Evolutionary conservation across 2,113 vertebrate genomes (phyloP), one percentile per base, ranked within the genome.

Genomic region (Platycercus adscitus): DNA sequence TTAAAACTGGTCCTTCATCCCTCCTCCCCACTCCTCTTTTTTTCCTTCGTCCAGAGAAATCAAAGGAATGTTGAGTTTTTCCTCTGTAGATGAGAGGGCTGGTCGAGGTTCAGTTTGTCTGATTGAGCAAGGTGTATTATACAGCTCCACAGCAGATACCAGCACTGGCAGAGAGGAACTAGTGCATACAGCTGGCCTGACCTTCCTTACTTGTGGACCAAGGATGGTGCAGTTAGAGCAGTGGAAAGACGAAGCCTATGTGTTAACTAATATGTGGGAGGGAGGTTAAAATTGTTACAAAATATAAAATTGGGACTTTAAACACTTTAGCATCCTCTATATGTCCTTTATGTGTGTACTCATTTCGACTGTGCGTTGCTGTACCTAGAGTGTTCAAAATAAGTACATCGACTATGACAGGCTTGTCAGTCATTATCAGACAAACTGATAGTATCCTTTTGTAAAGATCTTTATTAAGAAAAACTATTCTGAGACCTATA

Each of bases 161-260:
- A 28, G 31, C 68, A 39, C 18, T 24, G 41, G 58, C 46, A 28
- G 50, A 29, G 58, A 64, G 47, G 26, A 44, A 24, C 50, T 17
- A 29, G 3, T 23, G 35, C 24, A 2, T 12, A 2, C 9, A 21
- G 41, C 4, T 21, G 9, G 16, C 26, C 47, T 78, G 53, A 25
- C 21, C 41, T 69, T 31, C 9, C 60, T 50, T 4, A 0, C 6
- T 0, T 44, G 61, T 35, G 55, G 58, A 43, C 55, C 41, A 29
- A 6, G 2, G 19, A 33, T 12, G 21, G 1, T 0, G 17, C 24
- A 7, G 25, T 39, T 1, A 9, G 13, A 10, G n/a, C 17, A 6
- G 43, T 19, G 68, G n/a, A 33, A 73, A n/a, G 13, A 41, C 37
- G 10, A 44, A 43, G 24, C 26, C 47, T 12, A 2, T 0, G 1